Evolutionary conservation across 2,888 invertebrate genomes (phyloP).

Genomic region (Mimas tiliae): DNA sequence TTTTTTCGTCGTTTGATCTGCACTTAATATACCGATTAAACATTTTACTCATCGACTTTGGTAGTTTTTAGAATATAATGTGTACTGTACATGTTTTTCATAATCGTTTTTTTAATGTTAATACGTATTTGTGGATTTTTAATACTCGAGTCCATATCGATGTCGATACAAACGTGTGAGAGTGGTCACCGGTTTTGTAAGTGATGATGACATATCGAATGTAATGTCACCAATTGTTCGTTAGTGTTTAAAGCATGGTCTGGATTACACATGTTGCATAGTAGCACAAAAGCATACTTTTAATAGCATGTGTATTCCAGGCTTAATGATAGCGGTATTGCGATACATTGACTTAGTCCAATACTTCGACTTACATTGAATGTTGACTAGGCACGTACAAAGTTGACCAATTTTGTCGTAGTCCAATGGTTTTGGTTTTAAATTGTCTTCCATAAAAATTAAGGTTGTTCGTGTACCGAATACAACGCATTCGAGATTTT

Average conservation of each 20-base stretch:
- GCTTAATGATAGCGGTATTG: neutral
- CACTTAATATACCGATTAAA: no score
- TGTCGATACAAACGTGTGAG: neutral
- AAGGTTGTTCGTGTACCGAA: conserved; percentile 14
- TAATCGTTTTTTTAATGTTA: neutral
- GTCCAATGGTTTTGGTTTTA: conserved; percentile 18
- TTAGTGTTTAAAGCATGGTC: conserved; percentile 2
- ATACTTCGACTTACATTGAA: neutral
- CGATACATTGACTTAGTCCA: neutral
- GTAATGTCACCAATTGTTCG: conserved; percentile 20
- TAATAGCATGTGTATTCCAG: neutral
- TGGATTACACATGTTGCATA: neutral
- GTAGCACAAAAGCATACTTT: neutral
- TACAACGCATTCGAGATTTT: conserved; percentile 1
- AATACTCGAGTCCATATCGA: neutral
- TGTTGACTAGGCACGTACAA: neutral
- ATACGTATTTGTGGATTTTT: neutral
- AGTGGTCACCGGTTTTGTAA: neutral
- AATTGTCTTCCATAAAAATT: conserved; percentile 26
- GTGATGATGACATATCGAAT: conserved; percentile 15
- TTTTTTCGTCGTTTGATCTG: no score
- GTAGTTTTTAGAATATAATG: neutral
- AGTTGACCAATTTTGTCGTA: conserved; percentile 29
- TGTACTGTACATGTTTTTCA: neutral
- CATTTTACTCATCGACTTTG: neutral